Evolutionary conservation across 2,797 vertebrate species (phyloP).

Genomic region (Erethizon dorsatum): DNA sequence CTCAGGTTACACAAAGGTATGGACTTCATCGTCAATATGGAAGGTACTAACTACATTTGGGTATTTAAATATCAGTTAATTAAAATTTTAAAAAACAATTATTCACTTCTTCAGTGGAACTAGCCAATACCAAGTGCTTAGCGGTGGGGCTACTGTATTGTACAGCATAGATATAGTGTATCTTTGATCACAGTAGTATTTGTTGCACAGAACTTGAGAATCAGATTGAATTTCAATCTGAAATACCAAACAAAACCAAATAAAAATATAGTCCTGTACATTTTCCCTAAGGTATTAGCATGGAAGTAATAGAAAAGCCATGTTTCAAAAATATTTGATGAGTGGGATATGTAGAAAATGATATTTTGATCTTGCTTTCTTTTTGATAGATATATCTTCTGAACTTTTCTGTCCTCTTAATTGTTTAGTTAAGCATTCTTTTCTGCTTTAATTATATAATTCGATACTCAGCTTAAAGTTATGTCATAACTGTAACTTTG

Average conservation of each 20-base stretch:
- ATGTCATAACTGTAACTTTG: neutral
- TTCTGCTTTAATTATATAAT: neutral
- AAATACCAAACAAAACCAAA: neutral
- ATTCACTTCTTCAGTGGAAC: neutral
- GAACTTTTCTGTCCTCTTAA: neutral
- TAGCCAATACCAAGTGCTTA: neutral
- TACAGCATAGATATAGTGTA: fast-evolving
- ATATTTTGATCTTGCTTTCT: neutral
- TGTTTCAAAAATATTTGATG: neutral
- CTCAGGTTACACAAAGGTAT: neutral
- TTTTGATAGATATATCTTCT: neutral
- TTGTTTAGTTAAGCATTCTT: neutral
- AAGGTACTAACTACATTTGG: neutral
- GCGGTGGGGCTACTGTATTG: neutral
- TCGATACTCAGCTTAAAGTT: slow-evolving; percentile 30
- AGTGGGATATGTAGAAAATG: neutral
- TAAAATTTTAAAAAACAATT: neutral
- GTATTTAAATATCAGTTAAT: neutral
- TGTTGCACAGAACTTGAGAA: neutral
- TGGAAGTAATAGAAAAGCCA: neutral
- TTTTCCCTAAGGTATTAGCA: neutral
- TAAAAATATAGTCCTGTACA: neutral
- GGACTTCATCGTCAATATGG: neutral
- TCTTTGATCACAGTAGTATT: neutral
- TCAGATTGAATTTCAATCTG: neutral